phyloP scores from a whole-genome alignment of 2,888 invertebrate species.

The Lasioglossum lativentre region DNA sequence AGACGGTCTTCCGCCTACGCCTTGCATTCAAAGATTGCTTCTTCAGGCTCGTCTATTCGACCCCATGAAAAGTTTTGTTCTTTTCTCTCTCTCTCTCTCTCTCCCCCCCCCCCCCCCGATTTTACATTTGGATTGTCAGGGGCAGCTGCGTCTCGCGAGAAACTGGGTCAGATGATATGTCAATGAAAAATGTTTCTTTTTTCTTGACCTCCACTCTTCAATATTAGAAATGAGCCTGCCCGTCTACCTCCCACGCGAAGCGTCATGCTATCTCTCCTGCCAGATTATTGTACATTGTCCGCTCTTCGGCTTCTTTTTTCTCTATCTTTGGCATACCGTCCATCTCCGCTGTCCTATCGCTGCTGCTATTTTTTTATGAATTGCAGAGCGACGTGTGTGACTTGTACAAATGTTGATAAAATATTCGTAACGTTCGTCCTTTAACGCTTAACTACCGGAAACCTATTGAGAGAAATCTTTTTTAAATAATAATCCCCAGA shows the following conservation, averaged over 20 bases:
- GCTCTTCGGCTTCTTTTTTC: background rate
- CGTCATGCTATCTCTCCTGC: background rate
- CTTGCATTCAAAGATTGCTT: background rate
- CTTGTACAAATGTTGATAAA: background rate
- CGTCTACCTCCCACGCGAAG: background rate
- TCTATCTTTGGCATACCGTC: background rate
- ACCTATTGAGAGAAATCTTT: background rate
- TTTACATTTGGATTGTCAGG: background rate
- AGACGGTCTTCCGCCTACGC: background rate
- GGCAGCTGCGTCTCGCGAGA: background rate
- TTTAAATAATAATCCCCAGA: background rate
- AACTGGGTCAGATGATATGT: background rate
- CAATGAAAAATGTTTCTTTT: background rate
- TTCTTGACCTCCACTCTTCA: conserved; percentile 7
- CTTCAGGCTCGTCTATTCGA: background rate
- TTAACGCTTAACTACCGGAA: too few species aligned
- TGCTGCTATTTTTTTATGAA: background rate
- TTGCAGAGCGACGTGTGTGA: background rate
- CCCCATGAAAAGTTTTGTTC: background rate
- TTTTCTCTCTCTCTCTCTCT: too few species aligned
- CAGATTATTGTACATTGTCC: conserved; percentile 1
- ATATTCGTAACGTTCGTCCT: background rate
- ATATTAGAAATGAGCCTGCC: conserved; percentile 3
- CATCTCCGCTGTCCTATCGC: background rate
- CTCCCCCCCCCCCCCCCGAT: background rate